A percentile compares a stretch with the other conserved stretches of the same genome.
phyloP scores from a whole-genome alignment of 2,797 vertebrate species.

The Geotrypetes seraphini region DNA sequence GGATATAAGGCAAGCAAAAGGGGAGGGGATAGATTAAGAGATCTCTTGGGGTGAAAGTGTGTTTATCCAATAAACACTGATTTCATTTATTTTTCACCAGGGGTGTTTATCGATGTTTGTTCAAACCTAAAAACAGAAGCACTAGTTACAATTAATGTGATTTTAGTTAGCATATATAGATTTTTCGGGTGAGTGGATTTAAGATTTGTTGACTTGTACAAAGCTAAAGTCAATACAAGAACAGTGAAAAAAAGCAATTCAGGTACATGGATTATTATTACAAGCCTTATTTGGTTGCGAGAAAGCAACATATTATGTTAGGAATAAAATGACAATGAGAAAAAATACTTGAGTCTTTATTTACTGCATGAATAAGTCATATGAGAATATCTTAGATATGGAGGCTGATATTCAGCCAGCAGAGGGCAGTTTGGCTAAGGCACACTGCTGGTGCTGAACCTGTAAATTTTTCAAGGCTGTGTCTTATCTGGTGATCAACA shows the following conservation, averaged over 20 bases:
- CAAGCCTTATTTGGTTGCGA: not conserved
- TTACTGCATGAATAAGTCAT: not conserved
- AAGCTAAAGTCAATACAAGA: conserved; percentile 2
- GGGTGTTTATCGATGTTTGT: no score
- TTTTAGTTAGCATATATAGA: not conserved
- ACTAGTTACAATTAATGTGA: not conserved
- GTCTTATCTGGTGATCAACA: no score
- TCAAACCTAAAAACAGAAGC: not conserved
- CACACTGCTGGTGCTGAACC: no score
- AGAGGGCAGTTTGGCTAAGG: no score
- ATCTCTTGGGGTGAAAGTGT: no score
- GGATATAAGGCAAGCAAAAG: no score
- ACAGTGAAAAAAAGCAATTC: not conserved
- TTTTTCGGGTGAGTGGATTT: not conserved
- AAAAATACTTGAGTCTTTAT: not conserved
- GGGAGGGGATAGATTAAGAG: no score
- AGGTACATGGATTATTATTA: not conserved
- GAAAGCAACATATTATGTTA: not conserved
- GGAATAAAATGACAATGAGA: not conserved
- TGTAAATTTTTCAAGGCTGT: no score
- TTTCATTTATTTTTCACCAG: no score
- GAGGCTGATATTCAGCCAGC: no score
- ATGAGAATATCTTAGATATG: accelerated
- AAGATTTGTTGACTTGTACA: not conserved
- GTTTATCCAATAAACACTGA: no score